phyloP scores from a whole-genome alignment of 1,140 invertebrate genomes.

The Aphaenogaster ashmeadi region DNA sequence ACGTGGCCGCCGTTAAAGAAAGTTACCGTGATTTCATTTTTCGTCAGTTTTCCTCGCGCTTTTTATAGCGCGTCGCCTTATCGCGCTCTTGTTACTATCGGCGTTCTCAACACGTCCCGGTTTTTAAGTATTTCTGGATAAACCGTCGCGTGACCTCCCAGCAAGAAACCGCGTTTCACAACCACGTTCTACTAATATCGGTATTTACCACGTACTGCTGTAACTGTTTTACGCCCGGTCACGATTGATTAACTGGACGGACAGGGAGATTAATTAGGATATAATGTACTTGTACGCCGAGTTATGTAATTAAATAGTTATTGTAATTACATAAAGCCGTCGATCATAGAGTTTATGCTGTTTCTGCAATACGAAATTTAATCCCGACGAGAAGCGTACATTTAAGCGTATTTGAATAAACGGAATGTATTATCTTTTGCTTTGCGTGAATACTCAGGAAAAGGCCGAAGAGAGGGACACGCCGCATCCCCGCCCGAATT shows the following conservation, averaged over 20 bases:
- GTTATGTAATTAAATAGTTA: constrained; percentile 31
- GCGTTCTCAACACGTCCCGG: background rate
- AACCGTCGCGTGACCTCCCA: constrained; percentile 26
- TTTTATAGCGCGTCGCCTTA: background rate
- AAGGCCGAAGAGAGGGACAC: background rate
- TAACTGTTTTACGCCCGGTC: background rate
- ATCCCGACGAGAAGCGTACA: background rate
- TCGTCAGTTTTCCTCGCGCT: background rate
- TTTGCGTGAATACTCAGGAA: background rate
- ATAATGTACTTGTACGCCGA: constrained; percentile 3
- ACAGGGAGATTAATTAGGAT: constrained; percentile 35
- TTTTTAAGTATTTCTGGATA: constrained; percentile 23
- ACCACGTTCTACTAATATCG: constrained; percentile 31
- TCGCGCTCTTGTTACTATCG: constrained; percentile 13
- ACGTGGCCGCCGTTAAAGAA: constrained; percentile 26
- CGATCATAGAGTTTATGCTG: background rate
- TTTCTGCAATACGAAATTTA: background rate
- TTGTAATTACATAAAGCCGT: background rate
- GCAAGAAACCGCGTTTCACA: constrained; percentile 15
- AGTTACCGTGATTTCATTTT: constrained; percentile 49
- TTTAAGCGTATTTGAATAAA: background rate
- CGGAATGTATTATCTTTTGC: background rate
- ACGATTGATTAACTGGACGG: constrained; percentile 35
- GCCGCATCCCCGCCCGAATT: constrained; percentile 2
- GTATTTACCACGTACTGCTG: constrained; percentile 9